Evolutionary conservation across 1,140 invertebrate genomes (phyloP).

Genomic region (Protaetia brevitarsis): DNA sequence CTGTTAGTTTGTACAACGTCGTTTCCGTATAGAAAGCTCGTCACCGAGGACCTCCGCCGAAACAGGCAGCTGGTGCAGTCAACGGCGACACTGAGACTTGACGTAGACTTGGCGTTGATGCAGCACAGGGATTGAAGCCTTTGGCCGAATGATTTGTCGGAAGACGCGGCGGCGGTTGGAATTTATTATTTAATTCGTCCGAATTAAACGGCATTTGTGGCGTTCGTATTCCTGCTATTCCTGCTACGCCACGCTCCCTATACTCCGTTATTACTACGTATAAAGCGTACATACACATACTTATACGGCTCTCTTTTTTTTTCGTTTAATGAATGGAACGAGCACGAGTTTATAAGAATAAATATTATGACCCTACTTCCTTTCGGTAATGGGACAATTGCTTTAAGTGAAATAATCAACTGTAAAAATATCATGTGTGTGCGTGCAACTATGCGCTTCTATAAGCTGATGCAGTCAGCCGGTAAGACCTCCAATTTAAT

Average conservation of each 20-base stretch:
- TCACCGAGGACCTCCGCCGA: not conserved
- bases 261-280: not conserved
- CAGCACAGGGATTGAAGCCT: constrained; percentile 16
- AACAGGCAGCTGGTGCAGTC: not conserved
- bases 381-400: constrained; percentile 24
- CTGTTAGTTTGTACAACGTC: not conserved
- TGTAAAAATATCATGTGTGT: constrained; percentile 10
- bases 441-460: constrained; percentile 4
- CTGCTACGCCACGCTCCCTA: not conserved
- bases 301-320: not conserved
- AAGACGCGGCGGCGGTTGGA: not conserved
- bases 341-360: constrained; percentile 24
- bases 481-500: too few species aligned
- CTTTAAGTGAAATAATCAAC: constrained; percentile 23
- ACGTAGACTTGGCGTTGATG: not conserved
- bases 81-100: not conserved
- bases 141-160: not conserved
- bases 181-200: constrained; percentile 19
- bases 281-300: not conserved
- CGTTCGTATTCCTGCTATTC: not conserved
- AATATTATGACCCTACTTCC: constrained; percentile 25
- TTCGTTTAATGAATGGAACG: constrained; percentile 17
- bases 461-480: not conserved
- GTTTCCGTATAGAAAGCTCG: too few species aligned
- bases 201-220: constrained; percentile 19